Evolutionary conservation across 2,797 vertebrate genomes (phyloP).

Genomic region (Liparis tanakae): DNA sequence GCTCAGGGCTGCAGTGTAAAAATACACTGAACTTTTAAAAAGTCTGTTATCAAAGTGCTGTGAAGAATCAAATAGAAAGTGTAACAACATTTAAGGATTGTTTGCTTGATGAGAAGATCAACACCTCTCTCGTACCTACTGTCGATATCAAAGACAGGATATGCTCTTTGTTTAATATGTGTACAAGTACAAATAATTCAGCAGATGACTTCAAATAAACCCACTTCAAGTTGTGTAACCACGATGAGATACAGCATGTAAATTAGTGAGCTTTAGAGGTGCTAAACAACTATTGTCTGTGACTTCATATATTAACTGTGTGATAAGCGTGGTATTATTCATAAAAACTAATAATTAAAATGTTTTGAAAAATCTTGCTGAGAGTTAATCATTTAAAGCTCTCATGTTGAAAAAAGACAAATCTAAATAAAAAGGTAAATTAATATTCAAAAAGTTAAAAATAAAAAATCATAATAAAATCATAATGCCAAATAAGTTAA

Average conservation of each 20-base stretch:
- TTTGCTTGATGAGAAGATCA: background rate
- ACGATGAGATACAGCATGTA: background rate
- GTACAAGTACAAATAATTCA: background rate
- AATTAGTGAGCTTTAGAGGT: background rate
- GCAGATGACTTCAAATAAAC: background rate
- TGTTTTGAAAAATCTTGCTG: too few species aligned
- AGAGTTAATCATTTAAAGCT: background rate
- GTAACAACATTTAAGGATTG: background rate
- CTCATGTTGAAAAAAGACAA: background rate
- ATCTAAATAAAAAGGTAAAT: background rate
- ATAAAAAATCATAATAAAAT: background rate
- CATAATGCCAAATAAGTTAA: background rate
- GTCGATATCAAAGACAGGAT: constrained; percentile 12
- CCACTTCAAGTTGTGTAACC: background rate
- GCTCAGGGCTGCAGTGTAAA: constrained; percentile 25
- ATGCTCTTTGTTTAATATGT: background rate
- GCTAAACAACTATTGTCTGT: background rate
- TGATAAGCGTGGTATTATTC: background rate
- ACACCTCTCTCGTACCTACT: background rate
- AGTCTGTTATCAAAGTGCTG: constrained; percentile 34
- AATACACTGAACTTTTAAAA: constrained; percentile 11
- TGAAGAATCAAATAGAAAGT: background rate
- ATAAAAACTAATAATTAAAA: too few species aligned
- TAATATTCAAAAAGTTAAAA: background rate
- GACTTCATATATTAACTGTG: background rate